phyloP scores from a whole-genome alignment of 2,113 vertebrate species.

The Psilopsiagon aymara region DNA sequence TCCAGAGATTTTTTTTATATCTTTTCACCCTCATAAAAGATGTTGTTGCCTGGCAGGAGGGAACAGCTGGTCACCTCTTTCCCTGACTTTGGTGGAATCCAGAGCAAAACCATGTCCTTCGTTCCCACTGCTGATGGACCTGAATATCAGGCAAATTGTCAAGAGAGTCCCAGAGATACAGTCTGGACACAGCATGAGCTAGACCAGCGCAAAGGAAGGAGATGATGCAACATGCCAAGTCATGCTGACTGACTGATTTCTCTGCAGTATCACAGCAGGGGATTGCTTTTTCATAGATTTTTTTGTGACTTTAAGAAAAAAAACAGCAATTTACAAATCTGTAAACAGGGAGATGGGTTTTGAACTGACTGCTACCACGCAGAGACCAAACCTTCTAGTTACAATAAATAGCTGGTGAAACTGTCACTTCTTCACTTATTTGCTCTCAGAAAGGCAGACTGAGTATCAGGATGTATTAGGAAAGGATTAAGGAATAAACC shows the following conservation, averaged over 20 bases:
- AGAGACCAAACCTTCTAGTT: neutral
- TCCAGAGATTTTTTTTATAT: neutral
- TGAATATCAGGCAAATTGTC: neutral
- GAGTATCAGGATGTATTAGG: neutral
- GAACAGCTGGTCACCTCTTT: conserved; percentile 11
- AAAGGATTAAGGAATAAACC: neutral
- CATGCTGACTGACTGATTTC: neutral
- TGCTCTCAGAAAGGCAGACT: neutral
- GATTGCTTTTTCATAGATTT: neutral
- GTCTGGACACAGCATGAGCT: neutral
- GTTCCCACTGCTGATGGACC: fast-evolving
- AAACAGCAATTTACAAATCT: neutral
- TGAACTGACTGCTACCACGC: neutral
- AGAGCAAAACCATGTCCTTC: neutral
- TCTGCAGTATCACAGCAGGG: neutral
- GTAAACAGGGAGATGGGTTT: neutral
- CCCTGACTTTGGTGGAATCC: neutral
- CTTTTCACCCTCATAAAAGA: conserved; percentile 12
- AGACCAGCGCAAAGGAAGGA: neutral
- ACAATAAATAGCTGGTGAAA: neutral
- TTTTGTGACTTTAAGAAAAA: neutral
- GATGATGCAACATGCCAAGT: neutral
- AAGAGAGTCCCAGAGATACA: neutral
- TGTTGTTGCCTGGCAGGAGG: neutral
- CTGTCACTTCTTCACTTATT: neutral